phyloP scores from a whole-genome alignment of 1,140 invertebrate genomes.

The Dicyema japonicum region DNA sequence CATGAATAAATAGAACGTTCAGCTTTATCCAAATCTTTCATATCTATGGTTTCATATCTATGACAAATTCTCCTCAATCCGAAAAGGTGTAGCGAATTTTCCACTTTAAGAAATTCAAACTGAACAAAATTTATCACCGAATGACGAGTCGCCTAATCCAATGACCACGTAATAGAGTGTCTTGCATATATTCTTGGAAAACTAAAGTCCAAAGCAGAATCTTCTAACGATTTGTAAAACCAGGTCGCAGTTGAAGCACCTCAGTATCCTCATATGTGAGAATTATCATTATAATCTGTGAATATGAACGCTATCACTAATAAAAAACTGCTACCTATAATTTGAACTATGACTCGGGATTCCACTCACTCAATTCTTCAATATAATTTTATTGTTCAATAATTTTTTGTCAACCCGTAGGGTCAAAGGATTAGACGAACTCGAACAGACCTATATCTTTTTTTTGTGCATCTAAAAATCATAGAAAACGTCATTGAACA shows the following conservation, averaged over 20 bases:
- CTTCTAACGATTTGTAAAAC: conserved; percentile 27
- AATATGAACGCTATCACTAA: too few relatives aligned
- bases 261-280: too few relatives aligned
- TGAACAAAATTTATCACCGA: conserved; percentile 23
- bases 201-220: conserved; percentile 26
- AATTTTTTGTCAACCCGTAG: too few relatives aligned
- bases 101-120: neutral
- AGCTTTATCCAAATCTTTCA: conserved; percentile 16
- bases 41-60: conserved; percentile 7
- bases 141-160: conserved; percentile 27
- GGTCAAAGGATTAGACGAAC: too few relatives aligned
- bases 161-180: conserved; percentile 25
- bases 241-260: conserved; percentile 18
- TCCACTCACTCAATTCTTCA: too few relatives aligned
- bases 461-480: too few relatives aligned
- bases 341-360: too few relatives aligned
- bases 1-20: conserved; percentile 10
- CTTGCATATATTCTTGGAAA: conserved; percentile 22
- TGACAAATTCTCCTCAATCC: neutral
- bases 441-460: too few relatives aligned
- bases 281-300: too few relatives aligned
- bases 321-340: too few relatives aligned
- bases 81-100: neutral
- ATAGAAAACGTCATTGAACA: too few relatives aligned
- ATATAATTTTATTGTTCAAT: too few relatives aligned